phyloP scores from a whole-genome alignment of 2,797 vertebrate species.

The Thunnus albacares region DNA sequence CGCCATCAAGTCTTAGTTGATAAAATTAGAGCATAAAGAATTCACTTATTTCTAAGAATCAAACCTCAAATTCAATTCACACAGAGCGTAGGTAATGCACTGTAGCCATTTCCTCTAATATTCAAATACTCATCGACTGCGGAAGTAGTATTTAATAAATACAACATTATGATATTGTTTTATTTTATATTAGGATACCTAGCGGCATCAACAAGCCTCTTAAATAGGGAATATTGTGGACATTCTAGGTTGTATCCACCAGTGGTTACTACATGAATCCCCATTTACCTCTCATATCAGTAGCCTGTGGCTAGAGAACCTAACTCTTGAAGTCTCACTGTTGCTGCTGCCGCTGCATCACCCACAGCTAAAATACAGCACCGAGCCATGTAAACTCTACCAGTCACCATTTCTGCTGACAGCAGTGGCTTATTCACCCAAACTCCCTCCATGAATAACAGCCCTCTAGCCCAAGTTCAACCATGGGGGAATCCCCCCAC shows the following conservation, averaged over 20 bases:
- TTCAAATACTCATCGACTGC: constrained; percentile 20
- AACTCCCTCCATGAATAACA: constrained; percentile 71
- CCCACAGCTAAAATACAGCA: constrained; percentile 64
- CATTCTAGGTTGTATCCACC: constrained; percentile 52
- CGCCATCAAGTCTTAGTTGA: constrained; percentile 25
- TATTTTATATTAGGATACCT: constrained; percentile 52
- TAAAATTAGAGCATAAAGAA: constrained; percentile 45
- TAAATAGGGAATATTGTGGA: constrained; percentile 44
- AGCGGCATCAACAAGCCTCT: constrained; percentile 56
- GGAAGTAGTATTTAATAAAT: constrained; percentile 39
- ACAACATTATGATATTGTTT: constrained; percentile 52
- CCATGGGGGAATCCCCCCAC: constrained; percentile 63
- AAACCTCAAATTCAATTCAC: constrained; percentile 7
- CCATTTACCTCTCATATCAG: constrained; percentile 56
- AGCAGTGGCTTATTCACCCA: constrained; percentile 74
- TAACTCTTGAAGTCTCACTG: constrained; percentile 49
- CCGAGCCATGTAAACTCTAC: constrained; percentile 62
- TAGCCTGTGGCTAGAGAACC: constrained; percentile 57
- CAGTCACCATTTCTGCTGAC: constrained; percentile 77
- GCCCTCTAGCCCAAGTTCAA: constrained; percentile 71
- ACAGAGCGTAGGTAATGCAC: background rate
- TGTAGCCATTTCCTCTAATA: constrained; percentile 8
- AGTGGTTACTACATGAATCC: constrained; percentile 47
- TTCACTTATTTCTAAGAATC: constrained; percentile 37
- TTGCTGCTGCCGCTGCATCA: constrained; percentile 59